Evolutionary conservation across 1,140 invertebrate species (phyloP).

Genomic region (Sesamia nonagrioides): DNA sequence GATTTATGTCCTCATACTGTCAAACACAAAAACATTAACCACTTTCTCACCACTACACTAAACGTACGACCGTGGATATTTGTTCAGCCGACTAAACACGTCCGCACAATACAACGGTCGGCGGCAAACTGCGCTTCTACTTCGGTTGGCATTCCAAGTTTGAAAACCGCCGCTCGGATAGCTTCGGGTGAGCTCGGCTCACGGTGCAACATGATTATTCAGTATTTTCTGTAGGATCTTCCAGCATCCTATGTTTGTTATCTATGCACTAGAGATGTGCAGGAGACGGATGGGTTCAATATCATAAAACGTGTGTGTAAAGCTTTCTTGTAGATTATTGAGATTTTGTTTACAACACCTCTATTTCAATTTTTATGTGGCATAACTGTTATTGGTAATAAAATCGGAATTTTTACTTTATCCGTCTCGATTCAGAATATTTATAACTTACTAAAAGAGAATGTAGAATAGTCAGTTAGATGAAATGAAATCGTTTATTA

Average conservation of each 20-base stretch:
- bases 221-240: conserved; percentile 30
- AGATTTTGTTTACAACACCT: not conserved
- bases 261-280: conserved; percentile 43
- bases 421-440: not conserved
- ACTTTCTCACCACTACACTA: conserved; percentile 40
- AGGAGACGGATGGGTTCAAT: conserved; percentile 15
- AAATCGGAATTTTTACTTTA: not conserved
- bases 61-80: conserved; percentile 38
- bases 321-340: conserved; percentile 4
- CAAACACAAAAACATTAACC: conserved; percentile 44
- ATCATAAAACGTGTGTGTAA: conserved; percentile 18
- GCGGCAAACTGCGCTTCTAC: conserved; percentile 46
- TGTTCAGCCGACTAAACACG: conserved; percentile 1
- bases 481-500: too few relatives aligned
- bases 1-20: conserved; percentile 40
- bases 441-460: too few relatives aligned
- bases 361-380: not conserved
- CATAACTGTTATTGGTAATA: not conserved
- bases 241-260: conserved; percentile 37
- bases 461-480: too few relatives aligned
- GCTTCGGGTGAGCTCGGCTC: conserved; percentile 34
- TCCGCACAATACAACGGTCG: conserved; percentile 32
- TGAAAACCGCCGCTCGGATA: conserved; percentile 41
- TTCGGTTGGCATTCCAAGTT: conserved; percentile 43
- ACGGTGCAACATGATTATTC: conserved; percentile 40